A percentile compares a stretch with the other conserved stretches of the same genome.
These are phyloP conservation scores for Agrochola circellaris DNA, from an alignment of 2,888 invertebrate genomes.

Conservation along the genomic window DNA sequence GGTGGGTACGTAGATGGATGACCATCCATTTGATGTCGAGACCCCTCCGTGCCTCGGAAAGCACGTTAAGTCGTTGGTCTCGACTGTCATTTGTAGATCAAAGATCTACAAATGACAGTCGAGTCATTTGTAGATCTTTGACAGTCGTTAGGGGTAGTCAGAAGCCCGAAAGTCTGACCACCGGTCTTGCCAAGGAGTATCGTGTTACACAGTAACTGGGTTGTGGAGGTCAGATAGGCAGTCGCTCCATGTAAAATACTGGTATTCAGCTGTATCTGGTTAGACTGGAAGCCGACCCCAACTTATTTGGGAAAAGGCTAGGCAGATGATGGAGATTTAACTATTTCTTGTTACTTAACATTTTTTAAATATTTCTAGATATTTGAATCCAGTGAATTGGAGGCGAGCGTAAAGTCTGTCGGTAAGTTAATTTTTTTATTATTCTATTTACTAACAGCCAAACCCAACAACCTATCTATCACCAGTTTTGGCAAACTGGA, in stretches of 20 bases:
- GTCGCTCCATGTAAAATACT: not conserved
- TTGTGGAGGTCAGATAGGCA: not conserved
- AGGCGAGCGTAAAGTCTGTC: conserved; percentile 61
- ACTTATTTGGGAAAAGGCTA: not conserved
- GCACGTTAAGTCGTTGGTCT: not conserved
- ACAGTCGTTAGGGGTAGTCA: not conserved
- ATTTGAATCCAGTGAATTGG: conserved; percentile 70
- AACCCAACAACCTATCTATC: no score
- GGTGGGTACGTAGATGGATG: not conserved
- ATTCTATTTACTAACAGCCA: no score
- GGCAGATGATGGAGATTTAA: not conserved
- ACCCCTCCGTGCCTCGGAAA: not conserved
- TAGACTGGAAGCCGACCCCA: not conserved
- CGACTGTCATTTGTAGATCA: not conserved
- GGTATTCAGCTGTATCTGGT: not conserved
- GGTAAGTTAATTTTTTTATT: conserved; percentile 36
- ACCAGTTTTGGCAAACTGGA: no score
- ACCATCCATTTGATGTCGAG: not conserved
- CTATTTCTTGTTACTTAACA: not conserved
- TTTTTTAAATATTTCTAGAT: conserved; percentile 67
- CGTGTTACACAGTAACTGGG: not conserved
- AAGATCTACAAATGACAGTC: no score
- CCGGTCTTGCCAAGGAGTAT: not conserved
- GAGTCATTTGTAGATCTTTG: not conserved
- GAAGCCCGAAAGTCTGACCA: not conserved